phyloP scores from a whole-genome alignment of 2,797 vertebrate genomes.

The Neosalanx taihuensis region DNA sequence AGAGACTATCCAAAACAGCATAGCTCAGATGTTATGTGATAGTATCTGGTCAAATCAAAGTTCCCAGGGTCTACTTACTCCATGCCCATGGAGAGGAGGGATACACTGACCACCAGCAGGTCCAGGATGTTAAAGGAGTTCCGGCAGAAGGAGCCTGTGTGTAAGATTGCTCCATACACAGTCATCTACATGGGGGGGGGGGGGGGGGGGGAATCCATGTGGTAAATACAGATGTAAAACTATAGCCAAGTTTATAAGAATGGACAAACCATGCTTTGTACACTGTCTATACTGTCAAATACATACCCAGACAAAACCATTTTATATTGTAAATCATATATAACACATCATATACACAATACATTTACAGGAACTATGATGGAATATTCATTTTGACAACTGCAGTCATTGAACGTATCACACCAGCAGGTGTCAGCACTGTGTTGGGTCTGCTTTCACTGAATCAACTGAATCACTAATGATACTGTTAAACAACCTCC shows the following conservation, averaged over 20 bases:
- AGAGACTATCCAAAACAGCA: background rate
- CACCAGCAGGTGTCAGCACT: background rate
- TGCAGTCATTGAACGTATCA: background rate
- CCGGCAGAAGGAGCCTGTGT: slow-evolving; percentile 95
- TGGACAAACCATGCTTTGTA: no score
- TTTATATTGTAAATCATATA: no score
- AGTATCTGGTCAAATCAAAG: slow-evolving; percentile 1
- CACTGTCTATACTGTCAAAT: no score
- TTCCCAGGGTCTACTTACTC: slow-evolving; percentile 74
- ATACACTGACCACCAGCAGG: slow-evolving; percentile 92
- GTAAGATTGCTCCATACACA: slow-evolving; percentile 90
- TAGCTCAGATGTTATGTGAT: background rate
- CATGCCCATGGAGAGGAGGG: slow-evolving; percentile 90
- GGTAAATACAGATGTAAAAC: background rate
- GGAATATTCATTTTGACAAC: background rate
- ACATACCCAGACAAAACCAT: no score
- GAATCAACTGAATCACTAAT: background rate
- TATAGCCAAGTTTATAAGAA: no score
- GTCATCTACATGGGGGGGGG: slow-evolving; percentile 81
- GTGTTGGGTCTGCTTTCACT: background rate
- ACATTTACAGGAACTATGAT: no score
- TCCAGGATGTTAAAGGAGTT: slow-evolving; percentile 98
- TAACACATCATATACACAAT: no score
- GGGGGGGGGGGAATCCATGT: background rate
- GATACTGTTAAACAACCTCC: background rate